phyloP scores from a whole-genome alignment of 1,140 invertebrate genomes.

The Drosophila pachea region DNA sequence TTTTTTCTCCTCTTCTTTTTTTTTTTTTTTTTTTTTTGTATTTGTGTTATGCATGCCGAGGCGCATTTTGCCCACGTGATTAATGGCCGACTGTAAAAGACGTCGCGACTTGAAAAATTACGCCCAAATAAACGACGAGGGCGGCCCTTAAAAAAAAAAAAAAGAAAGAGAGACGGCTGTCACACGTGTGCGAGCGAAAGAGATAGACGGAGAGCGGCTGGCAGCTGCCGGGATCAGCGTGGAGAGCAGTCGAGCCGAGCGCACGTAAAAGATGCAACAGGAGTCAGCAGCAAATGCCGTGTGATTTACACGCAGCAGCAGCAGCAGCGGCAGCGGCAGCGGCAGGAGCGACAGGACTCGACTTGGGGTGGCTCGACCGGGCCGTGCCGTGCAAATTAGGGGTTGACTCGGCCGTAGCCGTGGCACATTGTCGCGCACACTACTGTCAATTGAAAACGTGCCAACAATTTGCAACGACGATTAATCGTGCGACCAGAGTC shows the following conservation, averaged over 20 bases:
- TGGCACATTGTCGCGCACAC: slow-evolving; percentile 37
- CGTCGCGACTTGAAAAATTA: slow-evolving; percentile 76
- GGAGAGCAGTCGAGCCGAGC: slow-evolving; percentile 21
- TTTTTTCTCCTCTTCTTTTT: slow-evolving; percentile 16
- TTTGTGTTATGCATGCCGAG: slow-evolving; percentile 48
- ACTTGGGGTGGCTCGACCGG: background rate
- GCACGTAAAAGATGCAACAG: slow-evolving; percentile 77
- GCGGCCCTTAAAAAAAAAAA: slow-evolving; percentile 51
- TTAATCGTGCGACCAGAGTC: slow-evolving; percentile 74
- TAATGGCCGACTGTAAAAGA: slow-evolving; percentile 67
- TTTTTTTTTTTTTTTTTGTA: slow-evolving; percentile 20
- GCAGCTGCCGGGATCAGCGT: slow-evolving; percentile 38
- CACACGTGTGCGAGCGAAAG: slow-evolving; percentile 45
- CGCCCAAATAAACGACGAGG: slow-evolving; percentile 65
- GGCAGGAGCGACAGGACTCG: slow-evolving; percentile 3
- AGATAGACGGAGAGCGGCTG: background rate
- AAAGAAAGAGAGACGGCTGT: slow-evolving; percentile 35
- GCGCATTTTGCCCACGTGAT: slow-evolving; percentile 69
- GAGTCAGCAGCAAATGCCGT: slow-evolving; percentile 67
- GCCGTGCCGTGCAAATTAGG: slow-evolving; percentile 62
- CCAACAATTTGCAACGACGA: slow-evolving; percentile 79
- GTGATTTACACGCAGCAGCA: slow-evolving; percentile 70
- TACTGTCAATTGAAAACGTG: slow-evolving; percentile 79
- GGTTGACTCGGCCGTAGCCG: slow-evolving; percentile 42
- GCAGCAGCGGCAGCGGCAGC: background rate